Evolutionary conservation across 2,888 invertebrate genomes (phyloP).

Genomic region (Zaprionus lineosus): DNA sequence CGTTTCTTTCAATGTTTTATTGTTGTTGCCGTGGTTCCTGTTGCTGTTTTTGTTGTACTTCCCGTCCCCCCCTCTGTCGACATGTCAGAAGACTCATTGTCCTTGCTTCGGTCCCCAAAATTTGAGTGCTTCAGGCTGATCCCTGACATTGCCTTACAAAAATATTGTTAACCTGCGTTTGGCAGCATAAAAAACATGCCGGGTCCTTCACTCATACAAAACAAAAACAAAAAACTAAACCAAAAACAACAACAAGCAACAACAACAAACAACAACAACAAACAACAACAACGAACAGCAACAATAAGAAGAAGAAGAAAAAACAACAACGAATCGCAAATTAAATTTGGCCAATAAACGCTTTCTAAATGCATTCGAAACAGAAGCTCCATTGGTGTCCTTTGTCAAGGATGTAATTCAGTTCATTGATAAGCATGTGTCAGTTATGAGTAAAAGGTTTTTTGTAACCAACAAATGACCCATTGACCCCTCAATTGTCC

Average conservation of each 20-base stretch:
- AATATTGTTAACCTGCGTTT: constrained; percentile 76
- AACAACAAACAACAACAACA: background rate
- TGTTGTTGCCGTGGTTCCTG: background rate
- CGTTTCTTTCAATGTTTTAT: constrained; percentile 29
- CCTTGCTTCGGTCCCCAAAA: constrained; percentile 29
- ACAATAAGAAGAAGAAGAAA: too few relatives aligned
- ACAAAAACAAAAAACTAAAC: background rate
- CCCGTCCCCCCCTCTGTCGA: too few relatives aligned
- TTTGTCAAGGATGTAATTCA: constrained; percentile 7
- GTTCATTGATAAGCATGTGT: background rate
- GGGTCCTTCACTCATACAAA: too few relatives aligned
- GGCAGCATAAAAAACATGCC: constrained; percentile 53
- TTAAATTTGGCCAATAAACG: constrained; percentile 21
- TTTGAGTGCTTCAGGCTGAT: constrained; percentile 50
- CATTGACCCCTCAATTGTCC: too few relatives aligned
- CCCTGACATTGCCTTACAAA: constrained; percentile 58
- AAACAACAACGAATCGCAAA: constrained; percentile 28
- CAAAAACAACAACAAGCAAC: constrained; percentile 4
- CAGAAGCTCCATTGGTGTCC: background rate
- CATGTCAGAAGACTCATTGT: constrained; percentile 44
- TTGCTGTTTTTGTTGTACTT: constrained; percentile 8
- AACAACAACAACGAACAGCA: constrained; percentile 21
- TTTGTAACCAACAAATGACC: too few relatives aligned
- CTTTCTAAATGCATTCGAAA: constrained; percentile 19
- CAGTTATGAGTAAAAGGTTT: too few relatives aligned